Conservation (phyloP, 2,888 invertebrate species). For the Tetragnatha montana region DNA sequence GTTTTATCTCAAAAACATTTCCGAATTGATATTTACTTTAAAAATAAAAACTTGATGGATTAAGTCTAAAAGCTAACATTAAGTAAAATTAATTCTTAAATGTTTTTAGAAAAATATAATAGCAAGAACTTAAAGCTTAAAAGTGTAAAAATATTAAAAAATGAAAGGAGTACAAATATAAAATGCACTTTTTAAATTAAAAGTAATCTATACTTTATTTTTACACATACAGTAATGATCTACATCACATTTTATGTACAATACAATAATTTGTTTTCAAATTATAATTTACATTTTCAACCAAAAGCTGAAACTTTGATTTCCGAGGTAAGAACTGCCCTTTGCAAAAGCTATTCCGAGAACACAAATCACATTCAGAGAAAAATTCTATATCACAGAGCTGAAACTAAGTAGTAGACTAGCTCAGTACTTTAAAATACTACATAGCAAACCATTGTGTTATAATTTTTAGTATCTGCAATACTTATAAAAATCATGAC, state of each 20-base stretch:
- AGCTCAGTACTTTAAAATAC: constrained; percentile 5
- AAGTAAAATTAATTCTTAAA: too few species aligned
- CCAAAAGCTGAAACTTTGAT: constrained; percentile 37
- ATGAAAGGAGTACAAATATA: too few species aligned
- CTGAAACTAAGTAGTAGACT: constrained; percentile 62
- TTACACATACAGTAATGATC: constrained; percentile 49
- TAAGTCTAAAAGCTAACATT: too few species aligned
- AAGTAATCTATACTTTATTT: constrained; percentile 35
- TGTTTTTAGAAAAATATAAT: too few species aligned
- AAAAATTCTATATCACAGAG: constrained; percentile 53
- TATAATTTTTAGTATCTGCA: too few species aligned
- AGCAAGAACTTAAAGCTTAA: too few species aligned
- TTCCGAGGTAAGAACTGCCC: constrained; percentile 21
- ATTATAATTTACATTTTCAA: constrained; percentile 11
- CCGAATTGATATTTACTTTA: too few species aligned
- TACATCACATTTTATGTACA: constrained; percentile 52
- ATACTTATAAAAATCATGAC: too few species aligned
- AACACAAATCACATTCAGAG: constrained; percentile 14
- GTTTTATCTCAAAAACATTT: too few species aligned
- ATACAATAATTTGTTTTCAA: constrained; percentile 49
- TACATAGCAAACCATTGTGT: too few species aligned
- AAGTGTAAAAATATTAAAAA: too few species aligned
- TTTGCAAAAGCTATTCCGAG: not conserved
- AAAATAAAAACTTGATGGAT: too few species aligned
- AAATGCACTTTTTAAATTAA: not conserved